Base-by-base conservation (phyloP, 35 echinoderm and acorn worm genomes). In the Eucidaris tribuloides region DNA sequence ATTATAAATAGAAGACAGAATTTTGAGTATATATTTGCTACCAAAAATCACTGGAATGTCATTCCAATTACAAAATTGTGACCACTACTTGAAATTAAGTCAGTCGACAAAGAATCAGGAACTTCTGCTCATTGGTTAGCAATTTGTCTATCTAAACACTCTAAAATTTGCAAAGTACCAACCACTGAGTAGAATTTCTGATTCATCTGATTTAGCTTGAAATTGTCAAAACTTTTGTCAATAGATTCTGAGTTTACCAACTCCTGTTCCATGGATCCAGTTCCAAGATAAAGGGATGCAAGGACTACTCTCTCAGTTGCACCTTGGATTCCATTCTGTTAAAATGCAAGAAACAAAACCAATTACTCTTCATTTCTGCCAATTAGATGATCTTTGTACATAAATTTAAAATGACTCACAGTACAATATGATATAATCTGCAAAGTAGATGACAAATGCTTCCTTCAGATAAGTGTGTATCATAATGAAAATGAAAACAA, bases 261-360 rank as follows among this genome's bases (percentile, higher is more conserved):
- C 40, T 83, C 85, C 33, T 83, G 61, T 54, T 88, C 91, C 32
- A 78, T 37, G 9, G 70, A 44, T 36, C 91, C 86, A 64, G 60
- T 80, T 37, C 91, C 91, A 37, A 93, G 77, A 42, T 93, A 93
- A 1, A 93, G 77, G 59, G 91, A 83, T 6, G 91, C 79, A 0
- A 93, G 54, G 2, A 88, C 79, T 9, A 88, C 55, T 24, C 85
- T 68, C 44, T 84, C n/a, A n/a, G n/a, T n/a, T n/a, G n/a, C n/a
- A n/a, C n/a, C n/a, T n/a, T n/a, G n/a, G n/a, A n/a, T n/a, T n/a
- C n/a, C n/a, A n/a, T n/a, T n/a, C n/a, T n/a, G n/a, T n/a, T n/a
- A n/a, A n/a, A n/a, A n/a, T n/a, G n/a, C n/a, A n/a, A n/a, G n/a
- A n/a, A n/a, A n/a, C n/a, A n/a, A n/a, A n/a, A n/a, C n/a, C n/a